phyloP scores from a whole-genome alignment of 2,797 vertebrate species.

The Miichthys miiuy region DNA sequence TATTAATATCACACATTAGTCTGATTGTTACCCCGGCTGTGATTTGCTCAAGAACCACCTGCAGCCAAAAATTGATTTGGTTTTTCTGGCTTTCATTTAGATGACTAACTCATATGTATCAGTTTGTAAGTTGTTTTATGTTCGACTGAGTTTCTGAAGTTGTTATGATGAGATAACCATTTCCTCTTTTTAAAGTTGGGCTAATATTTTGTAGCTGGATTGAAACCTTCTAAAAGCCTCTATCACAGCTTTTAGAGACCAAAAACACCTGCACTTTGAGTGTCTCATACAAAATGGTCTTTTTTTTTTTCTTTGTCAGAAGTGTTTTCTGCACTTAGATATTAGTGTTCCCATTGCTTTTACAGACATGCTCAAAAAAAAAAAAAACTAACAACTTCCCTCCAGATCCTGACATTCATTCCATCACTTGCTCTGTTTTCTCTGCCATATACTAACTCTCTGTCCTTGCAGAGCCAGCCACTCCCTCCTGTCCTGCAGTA shows the following conservation, averaged over 20 bases:
- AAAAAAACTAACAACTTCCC: not conserved
- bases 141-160: not conserved
- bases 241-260: slow-evolving; percentile 3
- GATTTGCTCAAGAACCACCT: slow-evolving; percentile 7
- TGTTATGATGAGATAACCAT: not conserved
- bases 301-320: not conserved
- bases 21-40: slow-evolving; percentile 27
- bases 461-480: too few species aligned
- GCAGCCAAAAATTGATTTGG: slow-evolving; percentile 6
- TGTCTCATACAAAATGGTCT: not conserved
- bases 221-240: slow-evolving; percentile 8
- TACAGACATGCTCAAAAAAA: not conserved
- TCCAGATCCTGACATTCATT: not conserved
- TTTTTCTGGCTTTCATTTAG: slow-evolving; percentile 26
- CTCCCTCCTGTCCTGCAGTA: too few species aligned
- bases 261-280: not conserved
- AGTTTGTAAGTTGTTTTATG: not conserved
- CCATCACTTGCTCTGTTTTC: not conserved
- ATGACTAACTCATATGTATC: slow-evolving; percentile 2
- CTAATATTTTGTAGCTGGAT: not conserved
- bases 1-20: slow-evolving; percentile 15
- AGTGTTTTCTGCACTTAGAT: not conserved
- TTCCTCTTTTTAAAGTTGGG: not conserved
- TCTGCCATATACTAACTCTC: not conserved
- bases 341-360: slow-evolving; percentile 4